Evolutionary conservation across 1,140 invertebrate species (phyloP).

Genomic region (Orchestia grillus): DNA sequence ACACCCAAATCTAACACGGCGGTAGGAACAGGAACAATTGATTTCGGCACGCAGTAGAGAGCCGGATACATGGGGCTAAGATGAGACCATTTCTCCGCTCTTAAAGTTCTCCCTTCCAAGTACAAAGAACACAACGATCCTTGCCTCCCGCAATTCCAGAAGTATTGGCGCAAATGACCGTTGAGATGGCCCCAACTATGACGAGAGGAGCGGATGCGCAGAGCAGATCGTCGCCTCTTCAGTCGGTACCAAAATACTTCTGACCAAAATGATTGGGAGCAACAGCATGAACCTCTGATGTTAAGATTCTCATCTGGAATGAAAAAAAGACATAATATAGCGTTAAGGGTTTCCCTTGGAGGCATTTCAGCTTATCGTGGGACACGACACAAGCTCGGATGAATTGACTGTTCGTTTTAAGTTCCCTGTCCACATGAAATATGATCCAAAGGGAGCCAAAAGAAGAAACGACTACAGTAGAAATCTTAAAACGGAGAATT

Average conservation of each 20-base stretch:
- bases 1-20: neutral
- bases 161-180: neutral
- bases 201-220: neutral
- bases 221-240: slow-evolving; percentile 69
- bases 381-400: too few relatives aligned
- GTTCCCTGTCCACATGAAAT: too few relatives aligned
- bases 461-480: too few relatives aligned
- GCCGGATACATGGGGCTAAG: neutral
- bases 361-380: too few relatives aligned
- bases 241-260: slow-evolving; percentile 99
- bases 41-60: neutral
- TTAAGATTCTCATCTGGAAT: slow-evolving; percentile 86
- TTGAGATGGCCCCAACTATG: too few relatives aligned
- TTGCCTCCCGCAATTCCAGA: neutral
- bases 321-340: neutral
- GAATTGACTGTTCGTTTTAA: too few relatives aligned
- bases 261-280: slow-evolving; percentile 98
- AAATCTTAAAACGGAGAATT: too few relatives aligned
- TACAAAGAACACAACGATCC: neutral
- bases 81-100: neutral
- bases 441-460: too few relatives aligned
- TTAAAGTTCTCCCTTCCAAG: neutral
- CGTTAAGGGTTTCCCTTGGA: too few relatives aligned
- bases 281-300: slow-evolving; percentile 94
- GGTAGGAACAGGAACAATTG: neutral